Evolutionary conservation across 2,113 vertebrate species (phyloP), one percentile per base, ranked within the genome.

Genomic region (Pangasianodon gigas): DNA sequence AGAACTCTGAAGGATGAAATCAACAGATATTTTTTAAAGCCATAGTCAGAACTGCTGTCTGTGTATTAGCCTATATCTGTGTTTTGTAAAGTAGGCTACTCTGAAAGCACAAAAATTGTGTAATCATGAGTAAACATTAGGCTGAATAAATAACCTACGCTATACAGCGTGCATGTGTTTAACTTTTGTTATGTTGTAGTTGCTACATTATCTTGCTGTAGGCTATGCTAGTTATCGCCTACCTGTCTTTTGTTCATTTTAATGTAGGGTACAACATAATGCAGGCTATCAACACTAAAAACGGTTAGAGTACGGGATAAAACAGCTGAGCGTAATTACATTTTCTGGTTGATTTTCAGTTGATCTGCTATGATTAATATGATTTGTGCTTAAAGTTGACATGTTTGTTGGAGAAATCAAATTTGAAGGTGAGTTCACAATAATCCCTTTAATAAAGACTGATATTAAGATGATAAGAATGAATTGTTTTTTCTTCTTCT

Each of bases 1-100:
- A 8, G 51, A 58, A 29, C 24, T 79, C 75, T 6, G 11, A 29
- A 41, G 8, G 32, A 83, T 58, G 32, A 83, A 83, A 58, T 83
- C 54, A 60, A 54, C 16, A 82, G 16, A 83, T 21, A 21, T 37
- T 58, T 58, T n/a, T 58, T 11, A 56, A 37, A 56, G 52, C 6
- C 52, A 32, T 48, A 56, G 6, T 2, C 52, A 83, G 52, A 1
- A 56, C n/a, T 83, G 52, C 10, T 83, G 14, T 32, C 6, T 56
- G 16, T 80, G 56, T 83, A 83, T 90, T 82, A 44, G 81, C 67
- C n/a, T 79, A 69, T 65, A 7, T 86, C 29, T 58, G 0, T 58
- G 11, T 87, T 75, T 54, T 74, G 60, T 62, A 62, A 74, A 83
- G 41, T 14, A 48, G 80, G n/a, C 52, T 37, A 24, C 81, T 58